A percentile compares a stretch with the other conserved stretches of the same genome.
These are phyloP conservation scores for Garra rufa DNA, from an alignment of 2,113 vertebrate genomes.

Conservation along the genomic window DNA sequence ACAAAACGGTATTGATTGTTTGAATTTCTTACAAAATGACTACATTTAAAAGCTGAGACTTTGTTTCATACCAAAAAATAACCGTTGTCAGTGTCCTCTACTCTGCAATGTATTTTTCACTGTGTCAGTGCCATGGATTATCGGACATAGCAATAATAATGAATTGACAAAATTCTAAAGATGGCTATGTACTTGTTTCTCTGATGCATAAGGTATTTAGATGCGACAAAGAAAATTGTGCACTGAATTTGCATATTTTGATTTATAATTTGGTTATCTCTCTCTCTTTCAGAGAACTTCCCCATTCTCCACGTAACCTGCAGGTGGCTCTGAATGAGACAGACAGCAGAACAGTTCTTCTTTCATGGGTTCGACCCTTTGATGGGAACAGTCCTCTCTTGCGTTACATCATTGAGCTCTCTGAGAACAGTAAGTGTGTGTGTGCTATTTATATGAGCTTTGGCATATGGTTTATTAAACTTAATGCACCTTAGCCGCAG, in stretches of 20 bases:
- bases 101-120: too few relatives aligned
- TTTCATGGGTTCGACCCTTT: conserved; percentile 94
- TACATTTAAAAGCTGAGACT: too few relatives aligned
- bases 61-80: too few relatives aligned
- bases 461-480: conserved; percentile 17
- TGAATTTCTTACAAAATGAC: too few relatives aligned
- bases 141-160: too few relatives aligned
- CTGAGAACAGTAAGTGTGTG: conserved; percentile 88
- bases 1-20: too few relatives aligned
- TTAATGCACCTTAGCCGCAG: conserved; percentile 24
- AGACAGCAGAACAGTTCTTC: conserved; percentile 80
- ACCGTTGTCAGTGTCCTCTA: too few relatives aligned
- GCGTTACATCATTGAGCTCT: conserved; percentile 90
- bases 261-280: background rate
- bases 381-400: conserved; percentile 95
- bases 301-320: conserved; percentile 92
- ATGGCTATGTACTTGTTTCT: background rate
- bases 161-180: background rate
- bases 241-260: background rate
- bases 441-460: conserved; percentile 4
- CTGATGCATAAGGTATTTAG: too few relatives aligned
- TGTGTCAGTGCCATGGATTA: too few relatives aligned
- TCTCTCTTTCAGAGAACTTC: conserved; percentile 83
- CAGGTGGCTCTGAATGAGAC: conserved; percentile 82
- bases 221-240: background rate